phyloP scores from a whole-genome alignment of 2,113 vertebrate genomes.

The Terrapene triunguis region DNA sequence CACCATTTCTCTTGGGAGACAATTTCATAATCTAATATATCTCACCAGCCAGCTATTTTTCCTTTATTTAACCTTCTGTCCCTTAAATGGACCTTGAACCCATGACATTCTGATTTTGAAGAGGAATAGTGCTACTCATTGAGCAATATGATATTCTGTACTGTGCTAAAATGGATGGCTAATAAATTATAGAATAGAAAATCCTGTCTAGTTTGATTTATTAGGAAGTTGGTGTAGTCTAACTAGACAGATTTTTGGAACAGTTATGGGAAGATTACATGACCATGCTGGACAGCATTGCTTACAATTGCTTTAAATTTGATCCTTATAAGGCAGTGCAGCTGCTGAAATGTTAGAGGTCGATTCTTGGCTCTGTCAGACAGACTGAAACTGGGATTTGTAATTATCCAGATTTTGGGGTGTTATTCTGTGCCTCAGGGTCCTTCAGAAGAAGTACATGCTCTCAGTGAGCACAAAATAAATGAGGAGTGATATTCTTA shows the following conservation, averaged over 20 bases:
- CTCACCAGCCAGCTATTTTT: background rate
- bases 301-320: background rate
- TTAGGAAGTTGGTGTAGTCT: background rate
- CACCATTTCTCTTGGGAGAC: conserved; percentile 5
- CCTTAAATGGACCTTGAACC: background rate
- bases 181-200: background rate
- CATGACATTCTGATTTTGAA: background rate
- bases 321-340: background rate
- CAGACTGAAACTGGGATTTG: background rate
- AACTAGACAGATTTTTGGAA: background rate
- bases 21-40: background rate
- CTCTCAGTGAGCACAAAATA: background rate
- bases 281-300: background rate
- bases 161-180: background rate
- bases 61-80: background rate
- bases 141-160: background rate
- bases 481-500: background rate
- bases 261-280: background rate
- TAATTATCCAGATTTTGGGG: background rate
- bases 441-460: accelerated
- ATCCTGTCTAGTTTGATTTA: background rate
- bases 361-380: background rate
- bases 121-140: background rate
- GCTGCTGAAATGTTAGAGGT: background rate
- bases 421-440: background rate